Evolutionary conservation across 2,888 invertebrate genomes (phyloP), one percentile per base, ranked within the genome.

Genomic region (Rugalucina vietnamica): DNA sequence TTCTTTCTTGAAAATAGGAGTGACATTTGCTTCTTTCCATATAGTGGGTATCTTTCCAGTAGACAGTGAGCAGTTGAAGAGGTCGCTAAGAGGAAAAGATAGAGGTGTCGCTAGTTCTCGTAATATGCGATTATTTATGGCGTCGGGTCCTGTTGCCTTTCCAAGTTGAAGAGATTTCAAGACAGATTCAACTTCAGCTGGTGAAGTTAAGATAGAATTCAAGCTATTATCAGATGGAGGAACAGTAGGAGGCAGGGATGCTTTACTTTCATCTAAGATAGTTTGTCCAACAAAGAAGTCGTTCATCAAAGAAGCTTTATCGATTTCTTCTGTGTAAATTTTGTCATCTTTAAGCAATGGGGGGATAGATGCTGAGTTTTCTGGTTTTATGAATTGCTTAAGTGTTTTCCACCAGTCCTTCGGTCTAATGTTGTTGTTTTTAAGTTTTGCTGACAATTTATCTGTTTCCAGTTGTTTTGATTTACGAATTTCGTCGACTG

Each of bases 21-120:
- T 54, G 8, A 79, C 76, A 49, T 79, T 54, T 29, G 79, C 83
- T 8, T 43, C 57, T 39, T 83, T 79, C 79, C 79, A 83, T 14
- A 3, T 14, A 24, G 18, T 34, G 1, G 83, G 83, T 14, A 79
- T 36, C 37, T 71, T 49, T 14, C 72, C 10, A 18, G 37, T 21
- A 37, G 50, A 27, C 29, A 83, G n/a, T 18, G 39, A 74, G 8
- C n/a, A 37, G 24, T 75, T 83, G 27, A 76, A 82, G 27, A 82
- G 50, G 5, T 65, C 29, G 69, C 50, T 72, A n/a, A 82, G 70
- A 14, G 82, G 82, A 24, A 29, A 71, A 18, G 71, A 43, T 29
- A 76, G 50, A 37, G 72, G 27, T 32, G 24, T 37, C 12, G 39
- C 27, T 27, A 14, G n/a, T 76, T 76, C 43, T 76, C 70, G 65